Evolutionary conservation across 2,888 invertebrate species (phyloP).

Genomic region (Hyposoter dolosus): DNA sequence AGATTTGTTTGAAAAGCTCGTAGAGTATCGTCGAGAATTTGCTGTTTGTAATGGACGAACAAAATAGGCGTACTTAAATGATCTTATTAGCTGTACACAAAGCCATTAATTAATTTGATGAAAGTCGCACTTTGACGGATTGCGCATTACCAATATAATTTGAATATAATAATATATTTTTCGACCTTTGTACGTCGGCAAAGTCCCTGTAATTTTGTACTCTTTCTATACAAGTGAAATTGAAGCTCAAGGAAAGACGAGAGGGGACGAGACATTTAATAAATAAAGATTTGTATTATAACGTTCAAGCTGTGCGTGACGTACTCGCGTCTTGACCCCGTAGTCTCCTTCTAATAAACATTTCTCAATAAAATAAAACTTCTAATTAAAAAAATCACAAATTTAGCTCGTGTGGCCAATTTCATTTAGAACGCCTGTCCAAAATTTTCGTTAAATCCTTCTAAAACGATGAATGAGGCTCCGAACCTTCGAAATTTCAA

Average conservation of each 20-base stretch:
- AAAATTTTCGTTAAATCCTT: no score
- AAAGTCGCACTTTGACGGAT: conserved; percentile 27
- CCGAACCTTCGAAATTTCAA: no score
- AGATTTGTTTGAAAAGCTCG: conserved; percentile 17
- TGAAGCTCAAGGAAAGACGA: conserved; percentile 11
- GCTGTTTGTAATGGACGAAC: conserved; percentile 1
- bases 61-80: conserved; percentile 58
- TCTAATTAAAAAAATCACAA: neutral
- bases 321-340: conserved; percentile 56
- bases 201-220: conserved; percentile 73
- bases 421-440: neutral
- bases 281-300: conserved; percentile 73
- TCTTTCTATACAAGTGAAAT: conserved; percentile 66
- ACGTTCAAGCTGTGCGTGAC: conserved; percentile 43
- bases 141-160: conserved; percentile 50
- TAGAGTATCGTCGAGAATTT: conserved; percentile 22
- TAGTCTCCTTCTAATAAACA: conserved; percentile 17
- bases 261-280: conserved; percentile 51
- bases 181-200: conserved; percentile 70
- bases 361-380: conserved; percentile 7
- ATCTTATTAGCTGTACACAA: conserved; percentile 30
- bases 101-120: conserved; percentile 58
- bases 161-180: conserved; percentile 75
- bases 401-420: neutral
- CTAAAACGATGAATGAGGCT: no score